Percentiles rank a stretch among this genome's conserved stretches.
phyloP scores from a whole-genome alignment of 1,140 invertebrate species.

The Nephila pilipes region DNA sequence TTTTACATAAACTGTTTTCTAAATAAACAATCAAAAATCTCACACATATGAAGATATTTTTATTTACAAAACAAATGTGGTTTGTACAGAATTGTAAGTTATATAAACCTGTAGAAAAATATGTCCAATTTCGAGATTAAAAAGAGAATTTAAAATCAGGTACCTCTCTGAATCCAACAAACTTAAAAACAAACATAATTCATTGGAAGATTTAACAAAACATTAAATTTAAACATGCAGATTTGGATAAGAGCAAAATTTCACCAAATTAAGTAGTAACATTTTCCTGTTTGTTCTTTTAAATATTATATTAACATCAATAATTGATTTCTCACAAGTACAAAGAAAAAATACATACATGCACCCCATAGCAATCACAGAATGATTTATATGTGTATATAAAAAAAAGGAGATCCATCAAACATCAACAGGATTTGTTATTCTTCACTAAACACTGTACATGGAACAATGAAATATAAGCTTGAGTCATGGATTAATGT shows the following conservation, averaged over 20 bases:
- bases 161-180: background rate
- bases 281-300: constrained; percentile 12
- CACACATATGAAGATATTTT: background rate
- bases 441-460: constrained; percentile 8
- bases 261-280: constrained; percentile 15
- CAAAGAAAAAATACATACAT: background rate
- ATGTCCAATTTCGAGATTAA: constrained; percentile 25
- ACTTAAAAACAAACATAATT: constrained; percentile 2
- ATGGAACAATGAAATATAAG: constrained; percentile 28
- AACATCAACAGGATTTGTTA: constrained; percentile 5
- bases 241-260: background rate
- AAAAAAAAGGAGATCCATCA: constrained; percentile 32
- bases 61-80: constrained; percentile 56
- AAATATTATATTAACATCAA: background rate
- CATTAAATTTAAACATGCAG: background rate
- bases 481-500: background rate
- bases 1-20: no score
- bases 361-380: background rate
- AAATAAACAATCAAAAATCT: no score
- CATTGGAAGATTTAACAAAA: background rate
- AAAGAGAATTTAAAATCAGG: constrained; percentile 15
- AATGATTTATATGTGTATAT: background rate
- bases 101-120: constrained; percentile 19
- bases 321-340: background rate
- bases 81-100: constrained; percentile 25